Evolutionary conservation across 2,888 invertebrate genomes (phyloP).

Genomic region (Sphinx pinastri): DNA sequence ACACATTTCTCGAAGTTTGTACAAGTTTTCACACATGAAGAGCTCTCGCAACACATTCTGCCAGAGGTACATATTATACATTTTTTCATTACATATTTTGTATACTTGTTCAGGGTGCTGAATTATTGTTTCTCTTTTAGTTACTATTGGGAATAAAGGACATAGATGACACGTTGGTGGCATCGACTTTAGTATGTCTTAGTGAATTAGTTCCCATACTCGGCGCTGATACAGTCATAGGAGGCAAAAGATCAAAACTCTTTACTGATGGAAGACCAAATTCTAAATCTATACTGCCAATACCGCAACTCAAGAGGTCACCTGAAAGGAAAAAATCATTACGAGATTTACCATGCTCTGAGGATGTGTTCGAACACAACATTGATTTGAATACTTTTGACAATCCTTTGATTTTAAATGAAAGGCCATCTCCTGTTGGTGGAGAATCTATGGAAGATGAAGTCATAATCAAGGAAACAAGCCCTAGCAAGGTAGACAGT

Average conservation of each 20-base stretch:
- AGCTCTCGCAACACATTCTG: constrained; percentile 89
- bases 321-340: constrained; percentile 56
- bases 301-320: constrained; percentile 37
- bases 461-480: constrained; percentile 59
- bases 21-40: constrained; percentile 88
- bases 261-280: constrained; percentile 95
- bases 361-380: constrained; percentile 54
- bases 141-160: constrained; percentile 94
- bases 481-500: constrained; percentile 80
- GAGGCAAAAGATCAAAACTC: constrained; percentile 90
- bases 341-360: constrained; percentile 66
- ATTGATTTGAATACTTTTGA: constrained; percentile 59
- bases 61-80: constrained; percentile 86
- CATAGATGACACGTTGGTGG: constrained; percentile 91
- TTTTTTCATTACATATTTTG: background rate
- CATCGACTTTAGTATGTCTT: constrained; percentile 90
- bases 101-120: background rate
- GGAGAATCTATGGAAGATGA: constrained; percentile 87
- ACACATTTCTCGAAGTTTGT: constrained; percentile 91
- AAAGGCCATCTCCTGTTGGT: constrained; percentile 92
- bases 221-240: constrained; percentile 93
- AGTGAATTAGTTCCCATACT: constrained; percentile 93
- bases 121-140: constrained; percentile 66
- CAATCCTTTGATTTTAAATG: constrained; percentile 82
- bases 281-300: constrained; percentile 51